A percentile compares a stretch with the other conserved stretches of the same genome.
Conservation (phyloP, 2,113 vertebrate species). For the Balaenoptera acutorostrata region DNA sequence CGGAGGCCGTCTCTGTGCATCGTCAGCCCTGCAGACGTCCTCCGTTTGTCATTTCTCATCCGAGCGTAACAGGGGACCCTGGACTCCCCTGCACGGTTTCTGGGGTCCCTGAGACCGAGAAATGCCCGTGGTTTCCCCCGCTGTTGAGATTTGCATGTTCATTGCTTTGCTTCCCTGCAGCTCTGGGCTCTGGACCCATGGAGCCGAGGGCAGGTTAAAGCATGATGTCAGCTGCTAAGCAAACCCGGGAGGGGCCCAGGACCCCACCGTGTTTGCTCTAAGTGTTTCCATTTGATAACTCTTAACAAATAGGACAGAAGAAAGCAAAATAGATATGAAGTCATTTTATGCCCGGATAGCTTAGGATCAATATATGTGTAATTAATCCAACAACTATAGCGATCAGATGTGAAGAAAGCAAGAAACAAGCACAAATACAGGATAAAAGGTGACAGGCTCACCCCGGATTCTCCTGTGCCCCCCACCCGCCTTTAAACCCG, state of each 20-base stretch:
- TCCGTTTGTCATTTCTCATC: too few species aligned
- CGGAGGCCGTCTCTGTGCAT: neutral
- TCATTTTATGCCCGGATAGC: too few species aligned
- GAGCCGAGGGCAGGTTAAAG: neutral
- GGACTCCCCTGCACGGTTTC: fast-evolving
- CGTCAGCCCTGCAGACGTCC: too few species aligned
- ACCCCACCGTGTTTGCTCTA: neutral
- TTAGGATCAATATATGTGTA: neutral
- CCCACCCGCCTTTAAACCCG: neutral
- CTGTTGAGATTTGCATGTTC: fast-evolving
- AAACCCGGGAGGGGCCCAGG: too few species aligned
- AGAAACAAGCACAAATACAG: fast-evolving
- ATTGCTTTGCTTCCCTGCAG: neutral
- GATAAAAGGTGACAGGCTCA: neutral
- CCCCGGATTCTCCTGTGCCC: neutral
- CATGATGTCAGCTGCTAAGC: too few species aligned
- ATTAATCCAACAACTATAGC: neutral
- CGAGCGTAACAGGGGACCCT: neutral
- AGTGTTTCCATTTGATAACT: neutral
- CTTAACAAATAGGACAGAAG: too few species aligned
- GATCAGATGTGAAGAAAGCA: neutral
- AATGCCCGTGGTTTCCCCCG: fast-evolving
- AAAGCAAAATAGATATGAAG: neutral
- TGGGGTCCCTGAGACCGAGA: neutral
- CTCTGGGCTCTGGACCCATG: neutral